Conservation (phyloP, 2,888 invertebrate species). For the Belgica antarctica region DNA sequence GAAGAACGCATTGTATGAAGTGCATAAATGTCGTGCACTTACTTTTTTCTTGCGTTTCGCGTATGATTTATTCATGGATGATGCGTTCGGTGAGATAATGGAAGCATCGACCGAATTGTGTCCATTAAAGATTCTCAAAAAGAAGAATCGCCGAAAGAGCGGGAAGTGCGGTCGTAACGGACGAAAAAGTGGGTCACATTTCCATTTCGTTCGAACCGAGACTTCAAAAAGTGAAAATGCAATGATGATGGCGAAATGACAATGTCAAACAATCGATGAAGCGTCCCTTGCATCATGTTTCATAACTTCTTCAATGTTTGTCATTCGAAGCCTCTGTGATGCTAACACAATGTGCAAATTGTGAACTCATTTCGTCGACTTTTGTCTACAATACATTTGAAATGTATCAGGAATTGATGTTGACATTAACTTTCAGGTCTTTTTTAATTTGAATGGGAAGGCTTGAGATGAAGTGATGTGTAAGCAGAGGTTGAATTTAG, state of each 20-base stretch:
- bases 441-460: too few relatives aligned
- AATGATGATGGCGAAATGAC: too few relatives aligned
- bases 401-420: too few relatives aligned
- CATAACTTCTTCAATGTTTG: constrained; percentile 2
- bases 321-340: too few relatives aligned
- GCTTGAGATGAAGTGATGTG: too few relatives aligned
- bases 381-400: too few relatives aligned
- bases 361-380: too few relatives aligned
- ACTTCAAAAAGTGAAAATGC: constrained; percentile 7
- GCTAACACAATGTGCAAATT: too few relatives aligned
- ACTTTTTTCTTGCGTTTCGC: too few relatives aligned
- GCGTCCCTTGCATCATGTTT: background rate
- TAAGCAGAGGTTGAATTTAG: too few relatives aligned
- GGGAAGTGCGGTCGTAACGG: background rate
- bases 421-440: too few relatives aligned
- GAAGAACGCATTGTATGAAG: constrained; percentile 23
- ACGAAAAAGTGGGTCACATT: constrained; percentile 29
- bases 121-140: background rate
- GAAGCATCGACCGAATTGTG: background rate
- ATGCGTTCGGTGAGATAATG: constrained; percentile 26
- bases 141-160: background rate
- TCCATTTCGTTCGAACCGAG: constrained; percentile 14
- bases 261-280: too few relatives aligned
- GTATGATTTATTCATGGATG: constrained; percentile 29
- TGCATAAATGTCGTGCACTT: constrained; percentile 40